These are phyloP conservation scores for Agonopterix heracliana DNA, from an alignment of 2,888 invertebrate species.

Conservation along the genomic window DNA sequence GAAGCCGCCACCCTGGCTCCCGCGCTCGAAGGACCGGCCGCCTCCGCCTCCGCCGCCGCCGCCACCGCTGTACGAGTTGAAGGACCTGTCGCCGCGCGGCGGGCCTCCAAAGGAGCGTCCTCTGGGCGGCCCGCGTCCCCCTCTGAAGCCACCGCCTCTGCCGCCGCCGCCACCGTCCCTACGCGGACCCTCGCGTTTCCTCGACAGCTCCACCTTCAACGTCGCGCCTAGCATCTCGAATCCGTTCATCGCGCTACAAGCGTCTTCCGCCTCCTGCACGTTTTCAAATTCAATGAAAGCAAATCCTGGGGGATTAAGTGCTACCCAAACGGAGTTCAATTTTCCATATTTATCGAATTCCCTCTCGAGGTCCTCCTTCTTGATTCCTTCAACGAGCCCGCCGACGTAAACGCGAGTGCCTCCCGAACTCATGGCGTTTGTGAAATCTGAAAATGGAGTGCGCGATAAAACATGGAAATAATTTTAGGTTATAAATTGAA, in stretches of 20 bases:
- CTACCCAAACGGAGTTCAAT: slow-evolving; percentile 94
- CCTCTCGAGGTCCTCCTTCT: slow-evolving; percentile 93
- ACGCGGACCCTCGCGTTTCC: slow-evolving; percentile 84
- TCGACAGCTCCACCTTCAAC: slow-evolving; percentile 90
- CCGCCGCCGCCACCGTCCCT: slow-evolving; percentile 75
- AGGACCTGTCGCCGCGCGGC: slow-evolving; percentile 40
- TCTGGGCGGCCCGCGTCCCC: slow-evolving; percentile 51
- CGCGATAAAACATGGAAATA: slow-evolving; percentile 1
- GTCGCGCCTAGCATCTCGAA: slow-evolving; percentile 91
- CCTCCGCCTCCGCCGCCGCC: slow-evolving; percentile 50
- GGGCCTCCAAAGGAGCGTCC: slow-evolving; percentile 72
- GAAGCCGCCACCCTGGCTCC: slow-evolving; percentile 30
- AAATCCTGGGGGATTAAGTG: slow-evolving; percentile 95
- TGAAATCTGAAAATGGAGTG: slow-evolving; percentile 5
- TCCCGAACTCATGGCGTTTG: slow-evolving; percentile 53
- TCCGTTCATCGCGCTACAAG: slow-evolving; percentile 92
- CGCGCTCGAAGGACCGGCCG: slow-evolving; percentile 30
- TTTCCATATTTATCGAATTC: slow-evolving; percentile 95
- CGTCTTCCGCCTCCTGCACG: slow-evolving; percentile 91
- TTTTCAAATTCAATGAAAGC: slow-evolving; percentile 95
- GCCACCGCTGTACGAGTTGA: slow-evolving; percentile 44
- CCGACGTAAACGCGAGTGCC: slow-evolving; percentile 93
- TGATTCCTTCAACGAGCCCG: slow-evolving; percentile 90
- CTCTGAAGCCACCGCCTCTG: slow-evolving; percentile 66
- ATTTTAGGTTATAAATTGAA: not conserved